Base-by-base conservation (phyloP, 2,113 vertebrate species). In the Crypturellus undulatus region DNA sequence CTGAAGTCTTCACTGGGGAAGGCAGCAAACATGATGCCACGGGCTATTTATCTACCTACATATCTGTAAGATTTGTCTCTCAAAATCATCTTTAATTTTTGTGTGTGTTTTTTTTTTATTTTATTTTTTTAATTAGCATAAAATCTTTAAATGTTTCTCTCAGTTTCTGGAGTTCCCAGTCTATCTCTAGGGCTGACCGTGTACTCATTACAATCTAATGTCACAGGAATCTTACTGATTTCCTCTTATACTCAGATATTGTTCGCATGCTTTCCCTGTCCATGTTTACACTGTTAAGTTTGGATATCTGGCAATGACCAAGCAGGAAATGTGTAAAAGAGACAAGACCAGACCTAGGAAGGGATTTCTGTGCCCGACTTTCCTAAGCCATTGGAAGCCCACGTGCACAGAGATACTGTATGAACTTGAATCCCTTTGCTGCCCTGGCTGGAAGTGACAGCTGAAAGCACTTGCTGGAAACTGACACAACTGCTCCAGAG, bases 291-390 rank as follows among this genome's bases (percentile, higher is more conserved):
- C 26, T 68, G 56, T 6, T 56, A 43, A 20, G 18, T 69, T 81
- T 13, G 69, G 18, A 25, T 21, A 63, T 34, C 28, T 73, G 45
- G 4, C n/a, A 84, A 30, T 0, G 3, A 13, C 43, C 1, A 0
- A 8, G 6, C 42, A 65, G 25, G 12, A 43, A 10, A 34, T 2
- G 2, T 15, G 43, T 76, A 38, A 28, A 87, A 1, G 10, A 58
- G 36, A 56, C 32, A 17, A 25, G 17, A 20, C 19, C 64, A 42
- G 19, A 36, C 16, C 22, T 18, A 34, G n/a, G 45, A 69, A 26
- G 25, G 4, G 10, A 24, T 25, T 69, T 49, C 38, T 4, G 3
- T 25, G n/a, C 26, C 3, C 3, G 3, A 25, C 13, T 24, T 2
- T 32, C 28, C 21, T 1, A 16, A 6, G 8, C 42, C 59, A 38